Conservation (phyloP, 1,140 invertebrate species). For the Hypsibius dujardini region DNA sequence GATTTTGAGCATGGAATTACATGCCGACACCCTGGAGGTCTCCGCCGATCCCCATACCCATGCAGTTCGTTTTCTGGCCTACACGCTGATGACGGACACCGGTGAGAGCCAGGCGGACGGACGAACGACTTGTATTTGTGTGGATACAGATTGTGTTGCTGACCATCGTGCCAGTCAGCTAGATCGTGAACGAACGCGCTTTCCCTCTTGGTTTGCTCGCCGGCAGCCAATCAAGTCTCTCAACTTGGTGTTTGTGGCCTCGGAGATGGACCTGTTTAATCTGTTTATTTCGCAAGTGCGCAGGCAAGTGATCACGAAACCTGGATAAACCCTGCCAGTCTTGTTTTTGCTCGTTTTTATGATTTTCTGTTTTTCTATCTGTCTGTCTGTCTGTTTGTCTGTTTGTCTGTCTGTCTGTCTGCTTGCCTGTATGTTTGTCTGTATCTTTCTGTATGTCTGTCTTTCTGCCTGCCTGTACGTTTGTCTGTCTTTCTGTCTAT, state of each 20-base stretch:
- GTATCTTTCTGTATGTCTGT: not conserved
- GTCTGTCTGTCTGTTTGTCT: not conserved
- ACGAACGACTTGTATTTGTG: slow-evolving; percentile 17
- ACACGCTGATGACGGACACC: slow-evolving; percentile 35
- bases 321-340: not conserved
- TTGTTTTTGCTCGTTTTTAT: not conserved
- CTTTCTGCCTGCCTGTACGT: not conserved
- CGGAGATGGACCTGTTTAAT: slow-evolving; percentile 48
- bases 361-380: not conserved
- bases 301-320: not conserved
- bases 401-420: too few relatives aligned
- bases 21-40: slow-evolving; percentile 50
- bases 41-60: slow-evolving; percentile 66
- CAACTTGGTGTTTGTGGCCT: slow-evolving; percentile 34
- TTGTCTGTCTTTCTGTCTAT: not conserved
- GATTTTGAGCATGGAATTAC: slow-evolving; percentile 61
- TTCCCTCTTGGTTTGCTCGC: slow-evolving; percentile 9
- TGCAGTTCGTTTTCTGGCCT: slow-evolving; percentile 63
- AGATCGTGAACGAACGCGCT: not conserved
- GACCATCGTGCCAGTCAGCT: slow-evolving; percentile 2
- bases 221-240: slow-evolving; percentile 22
- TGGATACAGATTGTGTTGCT: slow-evolving; percentile 14
- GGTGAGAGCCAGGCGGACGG: slow-evolving; percentile 17
- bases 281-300: not conserved
- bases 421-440: too few relatives aligned